A percentile compares a stretch with the other conserved stretches of the same genome.
phyloP scores from a whole-genome alignment of 2,888 invertebrate species.

The Pristionchus exspectatus region DNA sequence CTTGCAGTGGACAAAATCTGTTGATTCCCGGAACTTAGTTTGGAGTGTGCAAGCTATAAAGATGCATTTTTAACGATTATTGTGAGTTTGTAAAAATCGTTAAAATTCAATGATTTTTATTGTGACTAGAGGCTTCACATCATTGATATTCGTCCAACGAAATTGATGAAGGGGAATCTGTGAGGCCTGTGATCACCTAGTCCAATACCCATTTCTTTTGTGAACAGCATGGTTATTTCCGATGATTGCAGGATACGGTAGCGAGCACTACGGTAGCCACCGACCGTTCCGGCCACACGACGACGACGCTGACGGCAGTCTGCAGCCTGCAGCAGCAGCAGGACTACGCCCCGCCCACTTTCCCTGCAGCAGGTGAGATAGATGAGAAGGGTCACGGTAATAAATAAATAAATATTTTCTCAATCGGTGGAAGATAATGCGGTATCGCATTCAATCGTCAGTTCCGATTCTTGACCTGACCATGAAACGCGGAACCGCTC shows the following conservation, averaged over 20 bases:
- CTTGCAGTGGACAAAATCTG: no score
- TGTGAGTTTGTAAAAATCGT: no score
- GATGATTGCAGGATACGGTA: slow-evolving; percentile 4
- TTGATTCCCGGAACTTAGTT: no score
- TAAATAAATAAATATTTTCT: no score
- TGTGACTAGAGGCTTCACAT: neutral
- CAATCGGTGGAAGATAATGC: no score
- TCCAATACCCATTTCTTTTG: neutral
- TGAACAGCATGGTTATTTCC: neutral
- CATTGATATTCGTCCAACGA: neutral
- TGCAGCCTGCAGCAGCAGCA: slow-evolving; percentile 25
- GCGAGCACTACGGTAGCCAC: neutral
- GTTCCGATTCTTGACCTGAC: no score
- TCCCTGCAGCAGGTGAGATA: neutral
- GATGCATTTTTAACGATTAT: no score
- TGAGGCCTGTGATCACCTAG: neutral
- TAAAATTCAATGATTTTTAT: no score
- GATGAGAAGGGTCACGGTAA: no score
- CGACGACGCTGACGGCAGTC: neutral
- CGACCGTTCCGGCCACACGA: neutral
- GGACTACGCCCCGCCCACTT: slow-evolving; percentile 20
- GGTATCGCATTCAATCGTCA: no score
- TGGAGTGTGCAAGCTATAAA: no score
- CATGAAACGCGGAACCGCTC: no score
- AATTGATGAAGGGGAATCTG: neutral